Conservation (phyloP, 2,888 invertebrate genomes). For the Drosophila lacicola region DNA sequence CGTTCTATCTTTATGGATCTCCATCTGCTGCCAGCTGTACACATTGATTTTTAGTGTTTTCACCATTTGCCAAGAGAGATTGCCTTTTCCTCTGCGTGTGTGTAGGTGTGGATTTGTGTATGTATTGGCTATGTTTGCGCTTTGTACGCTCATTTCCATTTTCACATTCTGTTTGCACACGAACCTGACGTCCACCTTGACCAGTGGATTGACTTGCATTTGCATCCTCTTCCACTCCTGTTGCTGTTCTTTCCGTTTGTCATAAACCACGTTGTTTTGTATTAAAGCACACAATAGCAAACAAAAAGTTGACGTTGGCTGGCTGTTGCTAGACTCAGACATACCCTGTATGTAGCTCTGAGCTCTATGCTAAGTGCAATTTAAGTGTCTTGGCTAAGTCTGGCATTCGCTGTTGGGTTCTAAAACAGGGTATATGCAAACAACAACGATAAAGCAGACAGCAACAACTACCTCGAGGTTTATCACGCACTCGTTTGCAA, state of each 20-base stretch:
- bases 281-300: constrained; percentile 52
- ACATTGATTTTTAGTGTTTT: constrained; percentile 42
- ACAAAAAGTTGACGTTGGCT: constrained; percentile 8
- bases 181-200: constrained; percentile 41
- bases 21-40: constrained; percentile 18
- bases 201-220: constrained; percentile 53
- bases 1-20: constrained; percentile 13
- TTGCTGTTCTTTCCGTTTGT: constrained; percentile 33
- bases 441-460: constrained; percentile 32
- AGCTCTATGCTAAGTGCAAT: background rate
- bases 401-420: background rate
- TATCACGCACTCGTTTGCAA: constrained; percentile 82
- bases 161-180: constrained; percentile 47
- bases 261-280: constrained; percentile 69
- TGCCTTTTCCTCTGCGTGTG: constrained; percentile 10
- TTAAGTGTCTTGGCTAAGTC: background rate
- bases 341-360: constrained; percentile 17
- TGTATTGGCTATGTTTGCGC: constrained; percentile 18
- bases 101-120: background rate
- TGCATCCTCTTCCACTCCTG: constrained; percentile 26
- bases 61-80: constrained; percentile 15
- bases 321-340: background rate
- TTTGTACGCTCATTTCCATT: constrained; percentile 27
- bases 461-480: constrained; percentile 54
- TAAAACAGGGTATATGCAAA: constrained; percentile 35